phyloP scores from a whole-genome alignment of 2,888 invertebrate species.

The Lepidochitona cinerea region DNA sequence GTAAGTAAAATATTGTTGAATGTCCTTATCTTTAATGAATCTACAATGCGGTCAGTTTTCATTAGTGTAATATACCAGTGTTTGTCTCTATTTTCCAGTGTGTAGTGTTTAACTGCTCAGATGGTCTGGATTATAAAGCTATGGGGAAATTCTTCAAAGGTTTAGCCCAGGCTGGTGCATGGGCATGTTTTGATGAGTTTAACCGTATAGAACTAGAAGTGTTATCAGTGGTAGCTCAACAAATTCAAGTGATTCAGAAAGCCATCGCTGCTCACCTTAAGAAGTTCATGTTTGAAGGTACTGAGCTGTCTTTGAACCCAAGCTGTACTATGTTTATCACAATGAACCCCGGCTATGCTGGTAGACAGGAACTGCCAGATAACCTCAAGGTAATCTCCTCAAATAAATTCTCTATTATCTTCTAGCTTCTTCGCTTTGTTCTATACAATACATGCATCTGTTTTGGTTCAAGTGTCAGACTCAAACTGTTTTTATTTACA shows the following conservation, averaged over 20 bases:
- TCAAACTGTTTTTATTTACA: no score
- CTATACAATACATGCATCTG: no score
- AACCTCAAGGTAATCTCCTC: conserved; percentile 69
- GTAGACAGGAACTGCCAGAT: conserved; percentile 71
- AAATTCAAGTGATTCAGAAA: conserved; percentile 91
- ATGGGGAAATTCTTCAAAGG: conserved; percentile 98
- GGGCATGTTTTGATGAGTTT: conserved; percentile 97
- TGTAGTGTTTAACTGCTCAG: conserved; percentile 96
- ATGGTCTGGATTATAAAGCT: conserved; percentile 93
- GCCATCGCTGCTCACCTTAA: conserved; percentile 85
- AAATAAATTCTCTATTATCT: no score
- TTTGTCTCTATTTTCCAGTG: conserved; percentile 73
- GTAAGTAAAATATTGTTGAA: no score
- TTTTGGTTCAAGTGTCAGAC: no score
- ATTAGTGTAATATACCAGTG: no score
- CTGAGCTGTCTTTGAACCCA: conserved; percentile 69
- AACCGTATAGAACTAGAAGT: conserved; percentile 94
- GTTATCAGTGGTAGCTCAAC: conserved; percentile 93
- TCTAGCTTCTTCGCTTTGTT: no score
- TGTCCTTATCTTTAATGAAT: no score
- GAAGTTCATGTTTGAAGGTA: conserved; percentile 80
- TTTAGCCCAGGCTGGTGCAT: conserved; percentile 83
- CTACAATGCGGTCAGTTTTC: no score
- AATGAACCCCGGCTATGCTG: conserved; percentile 73
- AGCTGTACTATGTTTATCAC: conserved; percentile 72